A percentile compares a stretch with the other conserved stretches of the same genome.
Evolutionary conservation across 2,797 vertebrate species (phyloP).

Genomic region (Cygnus olor): DNA sequence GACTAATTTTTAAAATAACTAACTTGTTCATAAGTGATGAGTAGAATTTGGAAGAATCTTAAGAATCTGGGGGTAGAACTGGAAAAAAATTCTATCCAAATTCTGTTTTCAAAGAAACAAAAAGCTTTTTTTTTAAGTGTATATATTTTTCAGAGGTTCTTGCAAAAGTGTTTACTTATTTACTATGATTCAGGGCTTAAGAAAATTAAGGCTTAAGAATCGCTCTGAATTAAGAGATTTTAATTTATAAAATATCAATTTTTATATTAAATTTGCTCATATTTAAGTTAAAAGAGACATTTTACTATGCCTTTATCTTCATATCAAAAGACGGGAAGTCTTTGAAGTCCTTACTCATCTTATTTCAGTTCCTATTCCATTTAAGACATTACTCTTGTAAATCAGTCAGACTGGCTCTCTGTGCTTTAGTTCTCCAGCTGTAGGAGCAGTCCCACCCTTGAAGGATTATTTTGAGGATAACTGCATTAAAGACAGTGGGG

Average conservation of each 20-base stretch:
- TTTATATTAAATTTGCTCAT: background rate
- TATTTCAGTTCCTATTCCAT: background rate
- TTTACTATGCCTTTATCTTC: background rate
- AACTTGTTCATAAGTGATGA: background rate
- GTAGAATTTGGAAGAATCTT: background rate
- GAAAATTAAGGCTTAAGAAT: background rate
- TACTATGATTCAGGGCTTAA: background rate
- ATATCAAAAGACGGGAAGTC: background rate
- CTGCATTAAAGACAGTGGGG: background rate
- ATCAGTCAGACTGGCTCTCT: background rate
- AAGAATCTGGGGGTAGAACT: background rate
- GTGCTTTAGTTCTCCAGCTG: background rate
- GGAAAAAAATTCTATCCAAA: background rate
- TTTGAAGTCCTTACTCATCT: constrained; percentile 1
- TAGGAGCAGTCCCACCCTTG: background rate
- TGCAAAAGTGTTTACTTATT: background rate
- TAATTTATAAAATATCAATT: background rate
- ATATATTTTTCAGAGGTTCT: background rate
- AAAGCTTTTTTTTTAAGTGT: background rate
- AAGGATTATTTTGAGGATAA: background rate
- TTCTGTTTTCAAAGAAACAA: background rate
- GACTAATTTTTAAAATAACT: background rate
- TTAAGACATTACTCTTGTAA: background rate
- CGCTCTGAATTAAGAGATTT: background rate
- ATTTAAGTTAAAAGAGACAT: background rate